phyloP scores from a whole-genome alignment of 2,888 invertebrate genomes.

The Nebria brevicollis region DNA sequence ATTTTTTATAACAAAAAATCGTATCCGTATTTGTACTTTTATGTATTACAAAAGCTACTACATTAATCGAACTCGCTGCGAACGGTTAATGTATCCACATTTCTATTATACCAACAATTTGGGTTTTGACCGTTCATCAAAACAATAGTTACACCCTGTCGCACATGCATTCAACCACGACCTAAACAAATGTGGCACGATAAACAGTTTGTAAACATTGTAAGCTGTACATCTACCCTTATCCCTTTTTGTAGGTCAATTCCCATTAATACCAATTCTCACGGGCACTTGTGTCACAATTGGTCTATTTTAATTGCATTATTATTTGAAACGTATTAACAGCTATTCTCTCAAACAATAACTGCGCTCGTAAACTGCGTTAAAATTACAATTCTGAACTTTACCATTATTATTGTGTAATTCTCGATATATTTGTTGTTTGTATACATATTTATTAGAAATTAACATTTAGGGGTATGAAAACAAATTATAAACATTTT shows the following conservation, averaged over 20 bases:
- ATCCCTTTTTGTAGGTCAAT: not conserved
- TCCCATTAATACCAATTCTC: not conserved
- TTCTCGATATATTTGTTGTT: too few relatives aligned
- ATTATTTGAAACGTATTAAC: not conserved
- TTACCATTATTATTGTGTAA: too few relatives aligned
- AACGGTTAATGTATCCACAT: not conserved
- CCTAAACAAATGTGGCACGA: not conserved
- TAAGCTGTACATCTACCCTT: not conserved
- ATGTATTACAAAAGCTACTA: not conserved
- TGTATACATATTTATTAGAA: too few relatives aligned
- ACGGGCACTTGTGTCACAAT: not conserved
- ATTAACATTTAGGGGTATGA: too few relatives aligned
- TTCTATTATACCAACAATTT: constrained; percentile 11
- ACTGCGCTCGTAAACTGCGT: too few relatives aligned
- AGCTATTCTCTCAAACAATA: too few relatives aligned
- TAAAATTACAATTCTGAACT: too few relatives aligned
- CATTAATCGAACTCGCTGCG: constrained; percentile 6
- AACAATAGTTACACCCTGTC: constrained; percentile 4
- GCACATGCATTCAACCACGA: not conserved
- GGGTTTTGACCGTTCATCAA: not conserved
- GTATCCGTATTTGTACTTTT: not conserved
- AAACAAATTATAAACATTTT: too few relatives aligned
- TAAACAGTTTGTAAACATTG: constrained; percentile 16
- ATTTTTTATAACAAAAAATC: too few relatives aligned
- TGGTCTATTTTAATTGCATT: not conserved